Conservation (phyloP, 2,113 vertebrate genomes). For the Vombatus ursinus region DNA sequence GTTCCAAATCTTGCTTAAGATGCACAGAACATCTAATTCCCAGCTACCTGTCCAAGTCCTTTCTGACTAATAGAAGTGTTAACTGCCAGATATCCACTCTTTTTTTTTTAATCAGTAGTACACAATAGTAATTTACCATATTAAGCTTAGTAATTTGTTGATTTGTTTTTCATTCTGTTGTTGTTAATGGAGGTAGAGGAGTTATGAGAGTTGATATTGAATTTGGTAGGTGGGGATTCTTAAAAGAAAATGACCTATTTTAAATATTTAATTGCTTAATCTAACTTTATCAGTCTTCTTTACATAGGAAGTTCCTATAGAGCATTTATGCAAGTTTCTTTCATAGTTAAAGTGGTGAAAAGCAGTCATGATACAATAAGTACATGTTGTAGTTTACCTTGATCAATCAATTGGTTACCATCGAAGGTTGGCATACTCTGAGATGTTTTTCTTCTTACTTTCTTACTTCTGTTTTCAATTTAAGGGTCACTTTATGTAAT, state of each 20-base stretch:
- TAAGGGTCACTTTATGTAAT: neutral
- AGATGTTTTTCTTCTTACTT: neutral
- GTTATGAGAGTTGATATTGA: neutral
- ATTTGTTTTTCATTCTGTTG: neutral
- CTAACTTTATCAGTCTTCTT: neutral
- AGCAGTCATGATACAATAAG: neutral
- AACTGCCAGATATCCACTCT: neutral
- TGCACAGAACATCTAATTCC: neutral
- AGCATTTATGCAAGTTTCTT: neutral
- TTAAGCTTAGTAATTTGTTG: neutral
- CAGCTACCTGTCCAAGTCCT: neutral
- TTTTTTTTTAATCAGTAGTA: neutral
- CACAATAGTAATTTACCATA: neutral
- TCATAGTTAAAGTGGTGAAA: neutral
- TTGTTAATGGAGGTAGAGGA: neutral
- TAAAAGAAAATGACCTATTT: too few species aligned
- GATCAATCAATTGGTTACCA: neutral
- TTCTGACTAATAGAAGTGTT: neutral
- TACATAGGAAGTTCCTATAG: neutral
- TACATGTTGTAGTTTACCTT: neutral
- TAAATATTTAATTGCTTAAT: neutral
- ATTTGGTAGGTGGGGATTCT: neutral
- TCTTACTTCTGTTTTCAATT: neutral
- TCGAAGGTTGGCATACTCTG: neutral
- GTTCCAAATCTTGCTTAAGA: neutral